Evolutionary conservation across 2,797 vertebrate genomes (phyloP).

Genomic region (Molothrus aeneus): DNA sequence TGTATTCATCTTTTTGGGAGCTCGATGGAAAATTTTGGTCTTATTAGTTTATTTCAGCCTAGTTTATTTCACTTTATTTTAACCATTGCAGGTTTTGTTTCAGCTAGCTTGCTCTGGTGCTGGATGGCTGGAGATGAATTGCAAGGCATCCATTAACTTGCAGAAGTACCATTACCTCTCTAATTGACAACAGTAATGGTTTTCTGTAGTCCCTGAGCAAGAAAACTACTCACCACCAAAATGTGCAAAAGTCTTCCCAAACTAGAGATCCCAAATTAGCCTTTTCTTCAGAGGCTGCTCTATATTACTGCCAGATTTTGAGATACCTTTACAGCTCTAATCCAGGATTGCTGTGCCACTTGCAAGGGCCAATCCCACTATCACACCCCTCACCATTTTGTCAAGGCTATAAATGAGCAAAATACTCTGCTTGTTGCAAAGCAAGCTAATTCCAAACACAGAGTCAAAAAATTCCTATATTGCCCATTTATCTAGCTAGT

Average conservation of each 20-base stretch:
- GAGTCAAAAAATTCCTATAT: background rate
- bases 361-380: background rate
- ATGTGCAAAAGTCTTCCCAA: background rate
- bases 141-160: background rate
- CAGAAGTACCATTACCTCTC: background rate
- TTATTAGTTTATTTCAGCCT: background rate
- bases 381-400: background rate
- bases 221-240: background rate
- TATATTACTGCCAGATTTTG: background rate
- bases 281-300: background rate
- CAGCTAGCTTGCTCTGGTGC: too few relatives aligned
- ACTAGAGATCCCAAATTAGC: background rate
- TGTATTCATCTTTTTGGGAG: background rate
- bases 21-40: rapidly evolving
- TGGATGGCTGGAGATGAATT: background rate
- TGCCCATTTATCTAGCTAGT: background rate
- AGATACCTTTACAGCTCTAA: background rate
- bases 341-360: background rate
- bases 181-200: background rate
- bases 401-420: background rate
- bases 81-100: background rate
- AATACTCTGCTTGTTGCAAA: background rate
- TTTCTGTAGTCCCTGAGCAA: background rate
- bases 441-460: background rate
- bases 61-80: background rate